phyloP scores from a whole-genome alignment of 2,797 vertebrate species.

The Pangasius djambal region DNA sequence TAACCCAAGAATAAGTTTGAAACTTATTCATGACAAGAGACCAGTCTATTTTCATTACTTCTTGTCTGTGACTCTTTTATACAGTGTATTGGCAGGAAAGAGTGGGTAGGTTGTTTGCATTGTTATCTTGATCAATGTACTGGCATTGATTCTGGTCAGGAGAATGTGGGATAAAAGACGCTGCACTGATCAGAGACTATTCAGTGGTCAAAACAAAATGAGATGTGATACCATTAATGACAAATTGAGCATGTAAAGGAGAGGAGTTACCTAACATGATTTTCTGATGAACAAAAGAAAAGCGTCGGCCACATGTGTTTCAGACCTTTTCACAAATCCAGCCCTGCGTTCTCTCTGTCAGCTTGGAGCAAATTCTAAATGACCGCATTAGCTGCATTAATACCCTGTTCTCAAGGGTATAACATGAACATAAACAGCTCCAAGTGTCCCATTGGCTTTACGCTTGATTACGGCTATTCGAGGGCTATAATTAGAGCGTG shows the following conservation, averaged over 20 bases:
- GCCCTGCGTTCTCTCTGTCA: background rate
- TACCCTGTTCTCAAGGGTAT: conserved; percentile 5
- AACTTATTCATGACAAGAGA: background rate
- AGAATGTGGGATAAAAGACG: background rate
- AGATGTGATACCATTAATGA: background rate
- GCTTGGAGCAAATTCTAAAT: conserved; percentile 20
- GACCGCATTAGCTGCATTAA: conserved; percentile 21
- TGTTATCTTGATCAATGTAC: conserved; percentile 17
- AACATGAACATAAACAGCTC: conserved; percentile 33
- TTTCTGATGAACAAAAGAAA: background rate
- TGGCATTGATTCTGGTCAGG: background rate
- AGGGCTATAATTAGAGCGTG: conserved; percentile 36
- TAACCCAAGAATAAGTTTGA: background rate
- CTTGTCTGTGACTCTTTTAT: conserved; percentile 4
- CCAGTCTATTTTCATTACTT: background rate
- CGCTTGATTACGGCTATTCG: conserved; percentile 25
- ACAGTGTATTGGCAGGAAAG: conserved; percentile 11
- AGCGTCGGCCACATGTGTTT: background rate
- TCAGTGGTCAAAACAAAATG: conserved; percentile 1
- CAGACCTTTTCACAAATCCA: background rate
- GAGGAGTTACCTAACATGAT: background rate
- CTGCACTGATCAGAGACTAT: conserved; percentile 1
- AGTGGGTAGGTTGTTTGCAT: background rate
- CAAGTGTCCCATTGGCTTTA: conserved; percentile 16
- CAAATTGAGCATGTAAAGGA: background rate